Base-by-base conservation (phyloP, 1,140 invertebrate species). In the Euwallacea similis region DNA sequence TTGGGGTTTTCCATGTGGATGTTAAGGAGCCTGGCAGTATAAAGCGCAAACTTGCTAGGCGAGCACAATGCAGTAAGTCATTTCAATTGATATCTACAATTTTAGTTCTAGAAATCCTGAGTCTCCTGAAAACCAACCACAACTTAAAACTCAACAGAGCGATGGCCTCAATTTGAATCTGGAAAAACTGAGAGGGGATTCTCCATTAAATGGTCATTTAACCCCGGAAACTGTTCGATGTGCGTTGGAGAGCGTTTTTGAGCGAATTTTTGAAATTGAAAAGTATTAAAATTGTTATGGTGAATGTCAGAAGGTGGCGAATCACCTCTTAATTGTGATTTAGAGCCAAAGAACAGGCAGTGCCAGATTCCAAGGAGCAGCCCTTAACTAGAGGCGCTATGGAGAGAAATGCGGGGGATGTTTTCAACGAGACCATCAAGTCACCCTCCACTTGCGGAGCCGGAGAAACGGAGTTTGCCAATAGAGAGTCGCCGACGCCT, bases 171-270 rank as follows among this genome's bases (percentile, higher is more conserved):
- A 43, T 21, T 55, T 70, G 43, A 64, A 70, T 64, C 43, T 70
- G 41, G 56, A 70, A 46, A 54, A 41, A 10, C 13, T 70, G 21
- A 58, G 44, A 15, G 6, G 56, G 15, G 10, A 7, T 0, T 11
- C 60, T 21, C 68, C 60, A 46, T 8, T 56, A 11, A 44, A 11
- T 11, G 16, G 61, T 13, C 63, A 47, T 9, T 46, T 72, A n/a
- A 72, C 70, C 3, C 70, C 70, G 16, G 70, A 72, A 33, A 72
- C 63, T n/a, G 70, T 72, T 10, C 63, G 70, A 2, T 43, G 56
- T 9, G 47, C 66, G 16, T 16, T 72, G 13, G 70, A 72, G 21
- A 66, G 47, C 0, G 64, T 72, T 15, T 72, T 72, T 42, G 64
- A 66, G 16, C 66, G 58, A 42, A 72, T 72, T 42, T 66, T 66